Evolutionary conservation across 2,797 vertebrate species (phyloP).

Genomic region (Microhierax caerulescens): DNA sequence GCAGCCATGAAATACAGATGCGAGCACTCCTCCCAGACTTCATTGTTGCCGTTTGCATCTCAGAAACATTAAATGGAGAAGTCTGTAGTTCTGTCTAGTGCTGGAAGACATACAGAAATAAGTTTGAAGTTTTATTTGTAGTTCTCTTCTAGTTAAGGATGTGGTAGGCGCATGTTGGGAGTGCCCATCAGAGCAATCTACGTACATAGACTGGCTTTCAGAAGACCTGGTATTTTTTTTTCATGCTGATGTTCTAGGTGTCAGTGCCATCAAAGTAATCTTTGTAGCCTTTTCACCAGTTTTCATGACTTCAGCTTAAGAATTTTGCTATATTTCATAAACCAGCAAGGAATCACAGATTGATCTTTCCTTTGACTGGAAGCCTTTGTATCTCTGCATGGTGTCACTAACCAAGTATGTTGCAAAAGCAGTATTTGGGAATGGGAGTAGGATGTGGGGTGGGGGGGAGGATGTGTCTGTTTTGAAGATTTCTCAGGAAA

Average conservation of each 20-base stretch:
- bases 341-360: neutral
- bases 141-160: neutral
- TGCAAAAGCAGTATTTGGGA: neutral
- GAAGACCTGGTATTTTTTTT: neutral
- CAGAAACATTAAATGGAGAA: neutral
- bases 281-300: neutral
- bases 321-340: neutral
- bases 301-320: neutral
- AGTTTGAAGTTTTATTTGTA: neutral
- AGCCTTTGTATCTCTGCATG: neutral
- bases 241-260: neutral
- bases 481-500: neutral
- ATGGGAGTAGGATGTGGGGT: neutral
- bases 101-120: neutral
- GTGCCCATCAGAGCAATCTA: neutral
- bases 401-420: neutral
- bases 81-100: neutral
- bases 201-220: neutral
- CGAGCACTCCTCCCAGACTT: neutral
- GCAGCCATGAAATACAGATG: neutral
- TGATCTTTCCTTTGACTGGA: neutral
- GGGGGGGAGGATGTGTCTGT: neutral
- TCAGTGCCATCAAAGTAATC: neutral
- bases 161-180: neutral
- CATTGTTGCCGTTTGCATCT: neutral